phyloP scores from a whole-genome alignment of 2,888 invertebrate species.

The Ptilodon capucinus region DNA sequence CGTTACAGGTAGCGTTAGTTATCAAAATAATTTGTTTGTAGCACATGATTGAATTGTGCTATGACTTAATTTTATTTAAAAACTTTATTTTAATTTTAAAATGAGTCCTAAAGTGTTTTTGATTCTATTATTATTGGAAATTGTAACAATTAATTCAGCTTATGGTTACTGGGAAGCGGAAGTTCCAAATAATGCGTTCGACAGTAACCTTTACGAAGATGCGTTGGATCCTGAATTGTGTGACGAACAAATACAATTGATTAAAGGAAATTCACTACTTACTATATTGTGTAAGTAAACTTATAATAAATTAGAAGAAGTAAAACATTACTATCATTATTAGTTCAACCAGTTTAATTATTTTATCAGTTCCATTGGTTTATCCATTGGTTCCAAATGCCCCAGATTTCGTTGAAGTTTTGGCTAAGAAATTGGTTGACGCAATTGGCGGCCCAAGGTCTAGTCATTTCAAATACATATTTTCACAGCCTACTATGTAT shows the following conservation, averaged over 20 bases:
- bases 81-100: neutral
- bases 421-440: too few relatives aligned
- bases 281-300: constrained; percentile 15
- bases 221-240: constrained; percentile 19
- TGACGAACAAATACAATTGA: constrained; percentile 9
- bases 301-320: neutral
- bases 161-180: neutral
- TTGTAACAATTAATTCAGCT: neutral
- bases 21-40: neutral
- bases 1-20: neutral
- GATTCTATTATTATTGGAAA: neutral
- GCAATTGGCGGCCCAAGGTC: too few relatives aligned
- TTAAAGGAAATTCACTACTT: constrained; percentile 8
- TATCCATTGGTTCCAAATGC: too few relatives aligned
- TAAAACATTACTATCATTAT: too few relatives aligned
- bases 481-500: too few relatives aligned
- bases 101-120: neutral
- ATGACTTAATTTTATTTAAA: neutral
- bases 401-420: too few relatives aligned
- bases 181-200: constrained; percentile 5
- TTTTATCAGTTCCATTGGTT: too few relatives aligned
- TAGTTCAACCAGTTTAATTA: too few relatives aligned
- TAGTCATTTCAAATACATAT: too few relatives aligned
- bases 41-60: neutral
- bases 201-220: constrained; percentile 10